These are phyloP conservation scores for Spinus pinus DNA, from an alignment of 2,797 vertebrate species.

Conservation along the genomic window DNA sequence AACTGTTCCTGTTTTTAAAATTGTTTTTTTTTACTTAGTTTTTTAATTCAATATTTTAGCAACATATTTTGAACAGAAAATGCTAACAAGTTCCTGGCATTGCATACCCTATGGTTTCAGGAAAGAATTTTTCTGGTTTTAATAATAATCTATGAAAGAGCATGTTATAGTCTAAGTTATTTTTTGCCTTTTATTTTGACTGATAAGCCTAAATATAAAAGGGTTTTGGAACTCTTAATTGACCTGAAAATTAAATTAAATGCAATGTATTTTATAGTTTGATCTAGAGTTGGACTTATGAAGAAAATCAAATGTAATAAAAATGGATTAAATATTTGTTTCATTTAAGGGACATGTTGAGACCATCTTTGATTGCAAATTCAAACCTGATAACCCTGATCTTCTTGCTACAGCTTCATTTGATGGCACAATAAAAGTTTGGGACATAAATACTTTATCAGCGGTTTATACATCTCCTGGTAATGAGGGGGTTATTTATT, in stretches of 20 bases:
- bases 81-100: background rate
- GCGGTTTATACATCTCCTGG: constrained; percentile 94
- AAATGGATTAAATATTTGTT: constrained; percentile 46
- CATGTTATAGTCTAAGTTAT: background rate
- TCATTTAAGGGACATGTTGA: constrained; percentile 91
- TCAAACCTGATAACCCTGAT: constrained; percentile 95
- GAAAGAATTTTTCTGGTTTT: background rate
- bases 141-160: background rate
- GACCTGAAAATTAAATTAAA: background rate
- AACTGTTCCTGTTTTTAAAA: background rate
- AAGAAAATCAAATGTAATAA: constrained; percentile 13
- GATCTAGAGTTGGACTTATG: background rate
- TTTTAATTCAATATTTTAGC: background rate
- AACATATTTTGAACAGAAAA: background rate
- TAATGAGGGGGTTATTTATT: constrained; percentile 97
- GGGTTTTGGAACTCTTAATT: background rate
- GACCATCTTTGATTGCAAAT: constrained; percentile 99
- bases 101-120: background rate
- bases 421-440: constrained; percentile 98
- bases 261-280: background rate
- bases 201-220: background rate
- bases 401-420: constrained; percentile 96
- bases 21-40: background rate
- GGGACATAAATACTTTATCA: constrained; percentile 95
- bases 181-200: background rate